Evolutionary conservation across 2,797 vertebrate genomes (phyloP).

Genomic region (Zonotrichia albicollis): DNA sequence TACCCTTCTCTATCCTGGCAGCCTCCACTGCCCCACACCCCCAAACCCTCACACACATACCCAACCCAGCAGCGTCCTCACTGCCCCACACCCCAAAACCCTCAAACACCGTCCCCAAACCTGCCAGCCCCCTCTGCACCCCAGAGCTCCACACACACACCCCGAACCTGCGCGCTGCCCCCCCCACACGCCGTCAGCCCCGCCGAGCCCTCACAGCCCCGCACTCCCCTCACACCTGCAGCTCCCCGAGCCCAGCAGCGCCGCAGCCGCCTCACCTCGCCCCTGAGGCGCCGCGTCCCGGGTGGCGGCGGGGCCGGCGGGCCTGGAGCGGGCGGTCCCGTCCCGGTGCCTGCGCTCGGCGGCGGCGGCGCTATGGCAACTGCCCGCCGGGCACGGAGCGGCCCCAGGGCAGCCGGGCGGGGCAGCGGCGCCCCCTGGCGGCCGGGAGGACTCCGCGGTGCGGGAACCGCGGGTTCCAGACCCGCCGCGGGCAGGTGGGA

Average conservation of each 20-base stretch:
- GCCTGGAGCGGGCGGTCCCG: not conserved
- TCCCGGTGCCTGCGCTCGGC: not conserved
- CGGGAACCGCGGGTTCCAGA: fast-evolving
- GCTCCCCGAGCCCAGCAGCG: not conserved
- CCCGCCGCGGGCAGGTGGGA: fast-evolving
- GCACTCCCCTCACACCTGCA: not conserved
- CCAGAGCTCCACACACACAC: not conserved
- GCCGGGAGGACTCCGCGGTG: not conserved
- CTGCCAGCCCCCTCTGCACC: too few species aligned
- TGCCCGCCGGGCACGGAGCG: not conserved
- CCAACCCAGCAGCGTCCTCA: too few species aligned
- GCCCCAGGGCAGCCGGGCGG: not conserved
- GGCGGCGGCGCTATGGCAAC: slow-evolving; percentile 45
- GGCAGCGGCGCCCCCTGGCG: not conserved
- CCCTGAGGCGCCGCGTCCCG: not conserved
- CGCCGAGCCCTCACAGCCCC: too few species aligned
- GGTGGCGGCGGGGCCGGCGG: not conserved
- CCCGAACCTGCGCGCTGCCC: too few species aligned
- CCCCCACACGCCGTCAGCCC: too few species aligned
- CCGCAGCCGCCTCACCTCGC: not conserved
- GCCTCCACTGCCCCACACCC: fast-evolving
- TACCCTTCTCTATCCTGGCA: not conserved
- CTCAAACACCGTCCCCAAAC: not conserved
- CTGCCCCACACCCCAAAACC: not conserved
- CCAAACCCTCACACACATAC: not conserved